These are phyloP conservation scores for Sebastes aleutianus DNA, from an alignment of 2,797 vertebrate genomes.

Conservation along the genomic window DNA sequence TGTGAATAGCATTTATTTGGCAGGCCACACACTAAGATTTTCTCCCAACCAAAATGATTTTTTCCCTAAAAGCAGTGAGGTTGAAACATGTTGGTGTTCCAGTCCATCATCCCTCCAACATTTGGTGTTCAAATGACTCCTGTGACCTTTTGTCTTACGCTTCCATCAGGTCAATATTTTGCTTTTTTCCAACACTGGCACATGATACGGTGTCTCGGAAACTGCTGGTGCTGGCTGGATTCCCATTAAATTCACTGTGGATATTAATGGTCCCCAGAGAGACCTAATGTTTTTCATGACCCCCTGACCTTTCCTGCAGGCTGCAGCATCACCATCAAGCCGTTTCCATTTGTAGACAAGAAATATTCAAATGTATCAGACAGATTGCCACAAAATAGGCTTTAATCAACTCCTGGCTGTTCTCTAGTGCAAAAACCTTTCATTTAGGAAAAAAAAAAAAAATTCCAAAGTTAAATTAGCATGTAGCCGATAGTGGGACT, in stretches of 20 bases:
- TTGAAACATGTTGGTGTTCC: background rate
- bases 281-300: constrained; percentile 11
- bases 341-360: constrained; percentile 4
- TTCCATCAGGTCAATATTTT: constrained; percentile 5
- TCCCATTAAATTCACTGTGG: constrained; percentile 20
- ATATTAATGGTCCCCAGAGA: constrained; percentile 18
- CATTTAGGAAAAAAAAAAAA: no score
- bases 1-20: constrained; percentile 7
- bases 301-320: background rate
- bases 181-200: constrained; percentile 8
- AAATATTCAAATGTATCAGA: constrained; percentile 4
- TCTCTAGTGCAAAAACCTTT: background rate
- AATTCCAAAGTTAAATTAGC: background rate
- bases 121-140: background rate
- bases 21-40: constrained; percentile 17
- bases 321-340: background rate
- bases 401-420: background rate
- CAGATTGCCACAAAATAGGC: background rate
- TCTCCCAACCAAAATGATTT: background rate
- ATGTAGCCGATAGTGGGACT: background rate
- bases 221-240: background rate
- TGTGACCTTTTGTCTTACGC: background rate
- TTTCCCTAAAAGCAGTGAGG: background rate
- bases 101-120: background rate
- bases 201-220: constrained; percentile 1